Conservation (phyloP, 2,113 vertebrate genomes). For the Nothocercus nigrocapillus region DNA sequence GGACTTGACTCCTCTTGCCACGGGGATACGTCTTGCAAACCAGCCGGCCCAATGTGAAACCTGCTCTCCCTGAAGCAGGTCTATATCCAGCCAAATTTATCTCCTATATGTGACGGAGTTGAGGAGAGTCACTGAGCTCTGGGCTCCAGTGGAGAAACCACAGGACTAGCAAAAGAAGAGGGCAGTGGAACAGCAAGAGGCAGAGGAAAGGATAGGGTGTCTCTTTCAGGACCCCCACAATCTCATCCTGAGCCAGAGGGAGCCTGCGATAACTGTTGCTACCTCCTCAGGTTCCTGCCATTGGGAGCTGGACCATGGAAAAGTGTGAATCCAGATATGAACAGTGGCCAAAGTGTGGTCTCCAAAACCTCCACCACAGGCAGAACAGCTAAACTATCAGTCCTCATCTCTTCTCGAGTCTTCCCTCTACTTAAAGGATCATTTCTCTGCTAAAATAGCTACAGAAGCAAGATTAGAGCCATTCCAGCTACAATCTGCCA, state of each 20-base stretch:
- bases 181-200: neutral
- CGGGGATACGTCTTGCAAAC: neutral
- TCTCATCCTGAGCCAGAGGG: neutral
- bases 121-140: neutral
- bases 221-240: neutral
- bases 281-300: neutral
- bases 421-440: constrained; percentile 13
- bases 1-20: neutral
- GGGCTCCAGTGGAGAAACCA: neutral
- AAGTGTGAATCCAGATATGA: constrained; percentile 16
- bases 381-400: neutral
- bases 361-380: neutral
- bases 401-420: neutral
- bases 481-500: neutral
- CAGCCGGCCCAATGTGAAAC: neutral
- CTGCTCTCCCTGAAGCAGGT: neutral
- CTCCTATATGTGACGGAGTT: neutral
- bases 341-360: neutral
- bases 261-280: neutral
- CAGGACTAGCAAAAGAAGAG: neutral
- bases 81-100: neutral
- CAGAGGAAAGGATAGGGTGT: neutral
- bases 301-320: neutral
- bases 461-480: constrained; percentile 19
- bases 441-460: constrained; percentile 12